Percentiles rank a stretch among this genome's conserved stretches.
phyloP scores from a whole-genome alignment of 2,113 vertebrate genomes.

The Apus apus region DNA sequence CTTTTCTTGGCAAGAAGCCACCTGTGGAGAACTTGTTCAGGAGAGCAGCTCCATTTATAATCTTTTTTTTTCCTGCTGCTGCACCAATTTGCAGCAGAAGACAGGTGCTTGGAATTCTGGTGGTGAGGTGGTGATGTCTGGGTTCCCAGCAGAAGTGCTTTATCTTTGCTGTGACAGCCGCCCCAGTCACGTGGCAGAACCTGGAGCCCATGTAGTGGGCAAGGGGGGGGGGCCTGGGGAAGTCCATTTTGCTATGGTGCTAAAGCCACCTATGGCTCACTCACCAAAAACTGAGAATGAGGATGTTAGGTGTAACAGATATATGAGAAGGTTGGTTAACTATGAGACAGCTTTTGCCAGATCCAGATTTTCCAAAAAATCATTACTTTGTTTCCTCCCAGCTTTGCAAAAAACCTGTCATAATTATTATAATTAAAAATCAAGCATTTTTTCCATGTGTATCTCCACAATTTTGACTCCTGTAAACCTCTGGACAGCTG shows the following conservation, averaged over 20 bases:
- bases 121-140: background rate
- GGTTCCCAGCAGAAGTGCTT: background rate
- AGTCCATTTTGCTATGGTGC: background rate
- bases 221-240: background rate
- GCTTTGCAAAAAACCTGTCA: background rate
- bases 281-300: background rate
- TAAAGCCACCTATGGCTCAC: background rate
- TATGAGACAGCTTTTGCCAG: background rate
- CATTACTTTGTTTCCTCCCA: background rate
- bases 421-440: background rate
- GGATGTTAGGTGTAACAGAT: background rate
- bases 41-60: background rate
- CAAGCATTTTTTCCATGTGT: background rate
- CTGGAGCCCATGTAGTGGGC: fast-evolving
- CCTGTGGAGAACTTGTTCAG: background rate
- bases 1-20: background rate
- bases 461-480: background rate
- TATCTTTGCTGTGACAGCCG: background rate
- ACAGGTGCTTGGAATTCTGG: background rate
- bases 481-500: background rate
- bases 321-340: background rate
- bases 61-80: fast-evolving
- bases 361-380: background rate
- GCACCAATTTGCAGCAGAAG: background rate
- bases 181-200: fast-evolving